A percentile compares a stretch with the other conserved stretches of the same genome.
Evolutionary conservation across 2,797 vertebrate species (phyloP).

Genomic region (Mormyrus hasselquistii): DNA sequence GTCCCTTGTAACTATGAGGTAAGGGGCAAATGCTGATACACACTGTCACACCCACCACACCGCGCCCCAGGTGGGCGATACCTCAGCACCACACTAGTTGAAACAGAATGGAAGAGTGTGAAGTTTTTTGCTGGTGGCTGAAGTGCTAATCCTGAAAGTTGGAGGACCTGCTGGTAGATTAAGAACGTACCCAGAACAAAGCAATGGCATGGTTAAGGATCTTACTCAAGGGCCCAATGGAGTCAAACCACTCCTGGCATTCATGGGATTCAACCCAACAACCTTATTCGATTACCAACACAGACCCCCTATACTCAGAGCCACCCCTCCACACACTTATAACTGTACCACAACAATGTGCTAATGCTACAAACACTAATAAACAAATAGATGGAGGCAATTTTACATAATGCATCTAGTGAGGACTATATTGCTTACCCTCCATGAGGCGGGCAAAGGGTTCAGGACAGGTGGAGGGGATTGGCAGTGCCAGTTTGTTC

Average conservation of each 20-base stretch:
- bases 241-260: background rate
- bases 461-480: constrained; percentile 90
- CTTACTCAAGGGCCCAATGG: background rate
- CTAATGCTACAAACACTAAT: background rate
- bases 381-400: background rate
- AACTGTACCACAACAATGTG: background rate
- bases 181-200: background rate
- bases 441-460: constrained; percentile 94
- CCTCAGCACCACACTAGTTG: background rate
- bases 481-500: constrained; percentile 93
- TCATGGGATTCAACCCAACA: background rate
- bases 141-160: background rate
- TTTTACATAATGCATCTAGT: background rate
- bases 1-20: background rate
- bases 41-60: background rate
- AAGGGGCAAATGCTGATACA: background rate
- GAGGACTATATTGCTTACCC: constrained; percentile 63
- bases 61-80: too few species aligned
- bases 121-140: background rate
- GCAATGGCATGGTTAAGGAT: background rate
- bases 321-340: background rate
- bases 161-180: background rate
- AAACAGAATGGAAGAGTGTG: background rate
- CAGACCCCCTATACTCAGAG: background rate
- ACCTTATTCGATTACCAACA: background rate